Evolutionary conservation across 2,113 vertebrate genomes (phyloP), one percentile per base, ranked within the genome.

Genomic region (Gopherus flavomarginatus): DNA sequence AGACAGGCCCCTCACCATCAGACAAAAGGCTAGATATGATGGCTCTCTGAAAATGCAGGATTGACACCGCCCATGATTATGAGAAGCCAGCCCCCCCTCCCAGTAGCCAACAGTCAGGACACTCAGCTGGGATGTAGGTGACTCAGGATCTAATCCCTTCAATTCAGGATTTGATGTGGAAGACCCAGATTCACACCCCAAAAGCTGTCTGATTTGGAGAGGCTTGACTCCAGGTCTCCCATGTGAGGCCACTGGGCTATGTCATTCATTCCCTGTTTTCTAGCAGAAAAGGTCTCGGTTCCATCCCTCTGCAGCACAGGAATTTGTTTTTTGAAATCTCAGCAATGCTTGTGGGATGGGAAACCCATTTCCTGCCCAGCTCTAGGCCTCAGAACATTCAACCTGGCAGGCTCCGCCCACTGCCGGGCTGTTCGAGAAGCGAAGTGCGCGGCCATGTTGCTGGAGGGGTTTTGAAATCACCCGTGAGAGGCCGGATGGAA

Each of bases 371-470:
- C 52, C 52, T 6, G 17, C 17, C 52, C 52, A 53, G 19, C 52
- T 53, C 52, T 53, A 65, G 69, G 22, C 17, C 6, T 53, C 17
- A 53, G 52, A 53, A 53, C 19, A 80, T 6, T 62, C 83, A 27
- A 29, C 38, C 27, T 52, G 80, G 65, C 85, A 92, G 7, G 52
- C 57, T 62, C 11, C 47, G 62, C 56, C 35, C 47, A 53, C 52
- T 3, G 19, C 22, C 88, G 27, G 2, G 8, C n/a, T 52, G 4
- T 35, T 96, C 47, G 47, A 35, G 80, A 92, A 94, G 57, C 0
- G 6, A 83, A 8, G 12, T 2, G 1, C 10, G 62, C 8, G 75
- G 19, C 27, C 38, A 75, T 0, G 0, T 35, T 2, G 72, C 14
- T 54, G 54, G 54, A 2, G 19, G 62, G 31, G 92, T 16, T 56